Evolutionary conservation across 2,113 vertebrate species (phyloP).

Genomic region (Scortum barcoo): DNA sequence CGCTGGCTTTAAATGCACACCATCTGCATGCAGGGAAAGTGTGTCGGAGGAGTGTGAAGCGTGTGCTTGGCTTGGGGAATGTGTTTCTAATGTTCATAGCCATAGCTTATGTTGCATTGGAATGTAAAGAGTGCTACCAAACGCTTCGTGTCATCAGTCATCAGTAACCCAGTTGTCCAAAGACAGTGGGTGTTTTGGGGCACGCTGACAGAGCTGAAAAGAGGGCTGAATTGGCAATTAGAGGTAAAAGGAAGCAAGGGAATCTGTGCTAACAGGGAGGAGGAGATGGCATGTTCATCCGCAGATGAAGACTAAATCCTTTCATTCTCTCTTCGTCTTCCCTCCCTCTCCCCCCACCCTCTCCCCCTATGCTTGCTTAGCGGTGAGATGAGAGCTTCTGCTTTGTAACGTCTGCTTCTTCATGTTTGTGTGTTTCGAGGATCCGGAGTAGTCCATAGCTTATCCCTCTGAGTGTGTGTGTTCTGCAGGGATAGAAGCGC

Average conservation of each 20-base stretch:
- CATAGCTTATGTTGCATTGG: constrained; percentile 80
- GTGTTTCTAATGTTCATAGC: constrained; percentile 78
- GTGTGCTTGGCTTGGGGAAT: constrained; percentile 69
- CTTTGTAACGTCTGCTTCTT: constrained; percentile 73
- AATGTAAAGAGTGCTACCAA: constrained; percentile 75
- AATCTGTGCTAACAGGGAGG: constrained; percentile 73
- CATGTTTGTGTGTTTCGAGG: constrained; percentile 71
- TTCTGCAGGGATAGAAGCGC: constrained; percentile 74
- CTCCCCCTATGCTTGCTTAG: constrained; percentile 63
- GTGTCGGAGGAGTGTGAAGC: constrained; percentile 78
- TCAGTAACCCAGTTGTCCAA: constrained; percentile 70
- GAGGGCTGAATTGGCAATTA: constrained; percentile 71
- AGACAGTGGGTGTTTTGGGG: constrained; percentile 68
- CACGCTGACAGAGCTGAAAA: constrained; percentile 66
- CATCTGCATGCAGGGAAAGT: constrained; percentile 78
- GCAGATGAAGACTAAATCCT: constrained; percentile 77
- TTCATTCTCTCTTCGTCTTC: constrained; percentile 69
- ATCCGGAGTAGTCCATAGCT: constrained; percentile 75
- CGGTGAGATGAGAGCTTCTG: constrained; percentile 69
- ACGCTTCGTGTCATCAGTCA: constrained; percentile 67
- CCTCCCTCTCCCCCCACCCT: constrained; percentile 64
- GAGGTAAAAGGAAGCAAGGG: constrained; percentile 64
- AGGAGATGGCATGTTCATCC: constrained; percentile 76
- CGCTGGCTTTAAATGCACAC: constrained; percentile 75
- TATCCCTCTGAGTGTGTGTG: constrained; percentile 78